Evolutionary conservation across 2,797 vertebrate genomes (phyloP).

Genomic region (Parauchenoglanis punctatus): DNA sequence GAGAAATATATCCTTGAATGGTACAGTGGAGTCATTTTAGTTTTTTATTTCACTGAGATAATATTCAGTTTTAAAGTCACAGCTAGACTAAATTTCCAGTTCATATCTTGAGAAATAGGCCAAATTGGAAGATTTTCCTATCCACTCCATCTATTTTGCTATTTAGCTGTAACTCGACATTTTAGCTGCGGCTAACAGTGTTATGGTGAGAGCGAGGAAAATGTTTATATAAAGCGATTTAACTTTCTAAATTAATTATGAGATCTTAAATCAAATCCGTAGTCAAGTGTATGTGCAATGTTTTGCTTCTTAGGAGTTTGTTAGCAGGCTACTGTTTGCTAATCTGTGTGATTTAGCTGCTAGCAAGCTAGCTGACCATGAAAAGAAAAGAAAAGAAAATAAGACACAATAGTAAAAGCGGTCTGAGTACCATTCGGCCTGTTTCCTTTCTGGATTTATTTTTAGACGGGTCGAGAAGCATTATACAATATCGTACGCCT

Average conservation of each 20-base stretch:
- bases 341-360: background rate
- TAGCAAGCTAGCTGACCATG: background rate
- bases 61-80: background rate
- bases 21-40: conserved; percentile 15
- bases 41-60: background rate
- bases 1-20: conserved; percentile 33
- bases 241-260: too few relatives aligned
- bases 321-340: background rate
- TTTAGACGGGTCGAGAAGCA: background rate
- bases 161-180: background rate
- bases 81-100: background rate
- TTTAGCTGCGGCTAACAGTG: background rate
- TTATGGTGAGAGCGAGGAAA: background rate
- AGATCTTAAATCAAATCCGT: background rate
- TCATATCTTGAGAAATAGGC: background rate
- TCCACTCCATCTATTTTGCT: background rate
- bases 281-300: background rate
- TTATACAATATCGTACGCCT: background rate
- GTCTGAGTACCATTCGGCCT: background rate
- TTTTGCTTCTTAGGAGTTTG: background rate
- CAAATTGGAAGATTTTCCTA: background rate
- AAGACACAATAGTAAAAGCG: background rate
- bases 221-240: background rate
- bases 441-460: background rate
- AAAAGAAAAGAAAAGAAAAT: background rate